phyloP scores from a whole-genome alignment of 2,113 vertebrate genomes.

The Corythornis vintsioides region DNA sequence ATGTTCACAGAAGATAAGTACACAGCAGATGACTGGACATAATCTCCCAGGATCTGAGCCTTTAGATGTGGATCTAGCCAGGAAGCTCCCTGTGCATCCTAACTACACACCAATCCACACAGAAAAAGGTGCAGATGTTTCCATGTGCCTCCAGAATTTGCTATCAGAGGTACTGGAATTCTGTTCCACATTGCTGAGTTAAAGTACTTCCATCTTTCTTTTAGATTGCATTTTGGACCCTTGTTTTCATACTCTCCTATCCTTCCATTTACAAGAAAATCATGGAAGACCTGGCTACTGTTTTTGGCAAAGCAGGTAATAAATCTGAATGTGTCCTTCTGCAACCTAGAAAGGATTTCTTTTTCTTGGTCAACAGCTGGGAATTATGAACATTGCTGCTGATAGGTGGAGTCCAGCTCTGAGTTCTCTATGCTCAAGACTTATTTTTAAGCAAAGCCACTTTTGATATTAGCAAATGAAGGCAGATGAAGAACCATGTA shows the following conservation, averaged over 20 bases:
- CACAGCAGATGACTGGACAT: conserved; percentile 3
- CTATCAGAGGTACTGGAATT: not conserved
- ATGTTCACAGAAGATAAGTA: not conserved
- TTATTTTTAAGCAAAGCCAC: not conserved
- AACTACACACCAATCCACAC: not conserved
- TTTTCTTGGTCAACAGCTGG: not conserved
- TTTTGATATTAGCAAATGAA: not conserved
- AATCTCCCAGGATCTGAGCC: conserved; percentile 7
- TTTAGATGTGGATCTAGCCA: not conserved
- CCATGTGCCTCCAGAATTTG: not conserved
- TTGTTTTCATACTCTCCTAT: conserved; percentile 78
- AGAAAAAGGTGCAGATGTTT: not conserved
- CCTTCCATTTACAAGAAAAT: conserved; percentile 71
- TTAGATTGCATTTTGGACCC: conserved; percentile 82
- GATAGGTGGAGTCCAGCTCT: not conserved
- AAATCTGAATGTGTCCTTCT: not conserved
- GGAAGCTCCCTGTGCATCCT: not conserved
- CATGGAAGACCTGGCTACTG: conserved; percentile 74
- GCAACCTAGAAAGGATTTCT: not conserved
- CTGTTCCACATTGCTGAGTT: not conserved
- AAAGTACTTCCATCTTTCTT: conserved; percentile 37
- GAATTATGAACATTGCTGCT: not conserved
- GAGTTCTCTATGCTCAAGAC: not conserved
- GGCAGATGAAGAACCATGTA: not conserved
- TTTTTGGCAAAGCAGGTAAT: conserved; percentile 78